Conservation (phyloP, 2,113 vertebrate species). For the Gasterosteus aculeatus region DNA sequence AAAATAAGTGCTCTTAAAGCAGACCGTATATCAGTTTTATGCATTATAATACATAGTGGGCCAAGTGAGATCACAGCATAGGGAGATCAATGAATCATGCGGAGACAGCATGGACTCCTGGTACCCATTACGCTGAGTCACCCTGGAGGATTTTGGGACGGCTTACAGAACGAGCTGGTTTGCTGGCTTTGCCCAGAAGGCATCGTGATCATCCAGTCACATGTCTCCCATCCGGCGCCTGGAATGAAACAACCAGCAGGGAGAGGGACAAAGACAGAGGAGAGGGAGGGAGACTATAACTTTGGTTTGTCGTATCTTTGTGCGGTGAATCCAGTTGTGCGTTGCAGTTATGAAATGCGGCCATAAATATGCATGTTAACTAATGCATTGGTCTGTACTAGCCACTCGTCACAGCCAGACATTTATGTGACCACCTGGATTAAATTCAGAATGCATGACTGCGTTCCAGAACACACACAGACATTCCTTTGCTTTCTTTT, state of each 20-base stretch:
- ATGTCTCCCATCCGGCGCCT: slow-evolving; percentile 60
- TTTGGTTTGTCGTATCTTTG: slow-evolving; percentile 20
- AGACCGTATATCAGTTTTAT: slow-evolving; percentile 18
- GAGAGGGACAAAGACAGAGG: slow-evolving; percentile 2
- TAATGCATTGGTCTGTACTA: slow-evolving; percentile 29
- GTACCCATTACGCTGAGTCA: slow-evolving; percentile 59
- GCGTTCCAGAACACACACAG: slow-evolving; percentile 18
- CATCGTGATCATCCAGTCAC: slow-evolving; percentile 75
- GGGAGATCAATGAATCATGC: slow-evolving; percentile 37
- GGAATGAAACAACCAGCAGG: slow-evolving; percentile 35
- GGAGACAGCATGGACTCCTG: slow-evolving; percentile 32
- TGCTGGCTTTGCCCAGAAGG: slow-evolving; percentile 34
- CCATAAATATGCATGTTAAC: slow-evolving; percentile 32
- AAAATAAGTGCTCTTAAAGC: slow-evolving; percentile 3
- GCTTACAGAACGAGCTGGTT: slow-evolving; percentile 35
- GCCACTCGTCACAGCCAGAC: slow-evolving; percentile 17
- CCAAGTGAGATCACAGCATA: slow-evolving; percentile 51
- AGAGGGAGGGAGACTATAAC: slow-evolving; percentile 15
- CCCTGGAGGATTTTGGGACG: slow-evolving; percentile 45
- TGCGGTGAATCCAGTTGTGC: slow-evolving; percentile 15
- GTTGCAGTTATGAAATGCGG: neutral
- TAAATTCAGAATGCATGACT: slow-evolving; percentile 49
- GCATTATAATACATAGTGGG: slow-evolving; percentile 22
- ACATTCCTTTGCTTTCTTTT: slow-evolving; percentile 19
- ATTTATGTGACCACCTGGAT: slow-evolving; percentile 59